Conservation (phyloP, 2,113 vertebrate species). For the Rostratula benghalensis region DNA sequence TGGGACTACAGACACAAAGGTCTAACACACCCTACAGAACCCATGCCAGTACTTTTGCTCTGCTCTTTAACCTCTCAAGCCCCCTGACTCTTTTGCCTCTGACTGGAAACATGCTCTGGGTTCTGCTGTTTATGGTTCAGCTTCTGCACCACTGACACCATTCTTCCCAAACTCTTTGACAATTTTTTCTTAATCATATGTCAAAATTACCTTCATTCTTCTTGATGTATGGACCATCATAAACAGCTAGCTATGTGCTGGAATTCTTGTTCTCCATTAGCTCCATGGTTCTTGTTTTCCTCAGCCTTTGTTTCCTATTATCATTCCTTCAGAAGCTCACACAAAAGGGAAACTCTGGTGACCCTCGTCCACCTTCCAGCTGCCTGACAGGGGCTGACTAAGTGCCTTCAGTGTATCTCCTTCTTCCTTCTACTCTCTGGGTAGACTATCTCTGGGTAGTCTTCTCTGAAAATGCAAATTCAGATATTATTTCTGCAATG, state of each 20-base stretch:
- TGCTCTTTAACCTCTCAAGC: not conserved
- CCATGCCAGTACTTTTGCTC: not conserved
- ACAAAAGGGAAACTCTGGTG: not conserved
- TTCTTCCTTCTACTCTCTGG: not conserved
- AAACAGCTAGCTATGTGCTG: not conserved
- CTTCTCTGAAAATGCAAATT: not conserved
- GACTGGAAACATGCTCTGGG: not conserved
- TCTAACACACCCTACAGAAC: not conserved
- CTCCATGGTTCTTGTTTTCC: not conserved
- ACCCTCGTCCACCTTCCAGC: not conserved
- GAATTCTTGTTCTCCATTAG: not conserved
- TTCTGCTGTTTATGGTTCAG: not conserved
- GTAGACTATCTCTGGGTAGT: not conserved
- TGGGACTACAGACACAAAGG: not conserved
- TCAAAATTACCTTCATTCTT: not conserved
- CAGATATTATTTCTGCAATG: not conserved
- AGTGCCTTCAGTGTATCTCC: not conserved
- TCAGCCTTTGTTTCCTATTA: not conserved
- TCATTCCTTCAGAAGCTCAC: not conserved
- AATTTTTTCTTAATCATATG: not conserved
- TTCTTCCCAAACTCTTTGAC: not conserved
- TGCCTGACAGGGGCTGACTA: not conserved
- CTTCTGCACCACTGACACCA: not conserved
- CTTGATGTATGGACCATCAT: not conserved
- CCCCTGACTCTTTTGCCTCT: not conserved